phyloP scores from a whole-genome alignment of 2,113 vertebrate species.

The Struthidea cinerea region DNA sequence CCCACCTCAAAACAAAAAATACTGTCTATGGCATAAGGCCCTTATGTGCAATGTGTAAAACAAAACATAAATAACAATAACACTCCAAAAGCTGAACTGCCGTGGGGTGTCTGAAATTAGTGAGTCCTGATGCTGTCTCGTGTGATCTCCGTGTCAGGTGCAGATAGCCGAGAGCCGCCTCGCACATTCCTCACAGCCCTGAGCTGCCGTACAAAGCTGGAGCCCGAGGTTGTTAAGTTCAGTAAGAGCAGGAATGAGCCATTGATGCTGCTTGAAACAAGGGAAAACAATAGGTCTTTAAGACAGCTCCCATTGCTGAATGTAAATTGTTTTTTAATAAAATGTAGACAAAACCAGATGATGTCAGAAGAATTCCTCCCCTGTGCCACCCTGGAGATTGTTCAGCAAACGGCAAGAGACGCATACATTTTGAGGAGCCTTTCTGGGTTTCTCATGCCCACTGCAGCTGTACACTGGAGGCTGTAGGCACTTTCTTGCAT shows the following conservation, averaged over 20 bases:
- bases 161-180: background rate
- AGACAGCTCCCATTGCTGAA: conserved; percentile 53
- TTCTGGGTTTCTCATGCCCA: background rate
- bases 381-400: conserved; percentile 40
- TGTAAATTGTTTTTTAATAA: conserved; percentile 63
- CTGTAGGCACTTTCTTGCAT: background rate
- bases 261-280: conserved; percentile 64
- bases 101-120: background rate
- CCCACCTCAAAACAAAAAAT: background rate
- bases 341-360: conserved; percentile 46
- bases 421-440: background rate
- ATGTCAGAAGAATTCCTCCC: conserved; percentile 37
- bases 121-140: background rate
- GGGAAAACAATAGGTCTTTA: conserved; percentile 53
- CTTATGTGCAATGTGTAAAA: background rate
- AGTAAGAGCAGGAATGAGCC: conserved; percentile 52
- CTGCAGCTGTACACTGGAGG: background rate
- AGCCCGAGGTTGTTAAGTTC: conserved; percentile 56
- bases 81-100: conserved; percentile 2
- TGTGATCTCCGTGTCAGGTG: background rate
- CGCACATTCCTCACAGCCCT: conserved; percentile 20
- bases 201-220: conserved; percentile 1
- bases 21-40: background rate
- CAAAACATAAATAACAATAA: background rate
- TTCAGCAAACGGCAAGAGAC: background rate